Base-by-base conservation (phyloP, 2,888 invertebrate genomes). In the Trissolcus japonicus region DNA sequence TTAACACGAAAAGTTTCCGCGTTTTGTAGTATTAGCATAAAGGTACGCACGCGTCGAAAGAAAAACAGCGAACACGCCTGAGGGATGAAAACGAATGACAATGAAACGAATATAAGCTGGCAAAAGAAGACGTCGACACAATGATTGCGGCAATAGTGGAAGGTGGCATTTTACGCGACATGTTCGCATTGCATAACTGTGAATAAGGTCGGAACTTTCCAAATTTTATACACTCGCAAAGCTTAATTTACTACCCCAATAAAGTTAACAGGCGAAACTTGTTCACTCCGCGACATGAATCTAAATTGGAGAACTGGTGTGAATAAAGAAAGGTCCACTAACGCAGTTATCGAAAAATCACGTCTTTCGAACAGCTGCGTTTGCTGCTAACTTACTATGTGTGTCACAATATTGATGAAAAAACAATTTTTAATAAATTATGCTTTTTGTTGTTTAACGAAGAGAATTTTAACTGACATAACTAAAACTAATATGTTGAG, bases 1-100 rank as follows among this genome's bases (percentile, higher is more conserved):
- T 84, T 84, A 84, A 84, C 83, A 82, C 80, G 84, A 81, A 83
- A 84, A 84, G 79, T 84, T 84, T 65, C 61, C 53, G 74, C 81
- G 76, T 78, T 78, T 78, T 72, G 71, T 67, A 56, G 40, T 46
- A 78, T 78, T 75, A 75, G 53, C 78, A 72, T 75, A 71, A 78
- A 75, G 56, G 63, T 72, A 60, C 75, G 75, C 75, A 75, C 75
- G 67, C 75, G 75, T 55, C 63, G 59, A 68, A 68, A 65, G 67
- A 40, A 73, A 68, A 78, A 78, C 66, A 74, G 61, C 41, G 17
- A 51, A 13, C 43, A 51, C 21, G 57, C 19, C 19, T 41, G 48
- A 16, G 25, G 11, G 41, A 13, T 29, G 60, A 2, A 40, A 19
- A 25, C 40, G 67, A 68, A 61, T 61, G 63, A 54, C 43, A 50